Conservation (phyloP, 2,888 invertebrate genomes). For the Heteromurus nitidus region DNA sequence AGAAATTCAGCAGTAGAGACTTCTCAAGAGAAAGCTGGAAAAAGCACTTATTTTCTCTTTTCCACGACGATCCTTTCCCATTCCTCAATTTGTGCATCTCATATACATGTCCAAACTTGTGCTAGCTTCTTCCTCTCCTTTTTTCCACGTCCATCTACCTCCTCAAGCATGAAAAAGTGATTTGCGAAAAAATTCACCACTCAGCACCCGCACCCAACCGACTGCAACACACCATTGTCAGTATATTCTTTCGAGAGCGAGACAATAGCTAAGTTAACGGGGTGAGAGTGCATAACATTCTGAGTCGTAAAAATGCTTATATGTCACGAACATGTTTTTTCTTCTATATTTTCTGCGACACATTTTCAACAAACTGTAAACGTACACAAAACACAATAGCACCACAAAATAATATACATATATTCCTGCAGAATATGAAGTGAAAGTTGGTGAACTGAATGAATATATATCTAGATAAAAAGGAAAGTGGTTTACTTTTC, state of each 20-base stretch:
- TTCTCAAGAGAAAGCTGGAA: too few species aligned
- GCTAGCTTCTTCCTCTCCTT: too few species aligned
- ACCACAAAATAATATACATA: too few species aligned
- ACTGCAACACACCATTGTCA: not conserved
- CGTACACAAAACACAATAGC: too few species aligned
- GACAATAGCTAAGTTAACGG: constrained; percentile 5
- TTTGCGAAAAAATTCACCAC: constrained; percentile 40
- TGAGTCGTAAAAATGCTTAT: constrained; percentile 49
- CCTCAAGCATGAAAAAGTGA: constrained; percentile 43
- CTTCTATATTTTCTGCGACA: too few species aligned
- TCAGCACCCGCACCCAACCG: constrained; percentile 15
- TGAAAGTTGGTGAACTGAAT: too few species aligned
- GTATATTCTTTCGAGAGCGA: not conserved
- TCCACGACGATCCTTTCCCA: constrained; percentile 10
- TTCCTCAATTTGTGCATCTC: constrained; percentile 15
- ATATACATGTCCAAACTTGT: too few species aligned
- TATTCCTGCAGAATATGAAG: too few species aligned
- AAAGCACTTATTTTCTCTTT: not conserved
- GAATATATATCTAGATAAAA: not conserved
- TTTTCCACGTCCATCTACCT: not conserved
- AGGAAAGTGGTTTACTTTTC: not conserved
- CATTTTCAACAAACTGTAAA: too few species aligned
- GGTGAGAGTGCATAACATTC: constrained; percentile 8
- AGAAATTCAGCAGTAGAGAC: too few species aligned
- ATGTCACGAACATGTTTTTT: too few species aligned